phyloP scores from a whole-genome alignment of 2,888 invertebrate genomes.

The Xanthorhoe spadicearia region DNA sequence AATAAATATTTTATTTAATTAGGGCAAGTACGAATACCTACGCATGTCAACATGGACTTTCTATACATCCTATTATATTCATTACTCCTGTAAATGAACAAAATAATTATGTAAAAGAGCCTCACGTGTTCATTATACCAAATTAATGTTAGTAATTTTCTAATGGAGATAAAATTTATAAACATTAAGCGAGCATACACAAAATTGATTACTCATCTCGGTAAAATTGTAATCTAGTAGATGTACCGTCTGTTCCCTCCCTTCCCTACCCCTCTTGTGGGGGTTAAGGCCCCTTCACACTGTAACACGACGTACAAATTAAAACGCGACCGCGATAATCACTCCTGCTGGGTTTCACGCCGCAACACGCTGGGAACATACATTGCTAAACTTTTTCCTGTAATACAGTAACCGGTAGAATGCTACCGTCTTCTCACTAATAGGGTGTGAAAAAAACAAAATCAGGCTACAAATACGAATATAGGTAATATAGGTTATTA shows the following conservation, averaged over 20 bases:
- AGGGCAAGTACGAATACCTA: too few species aligned
- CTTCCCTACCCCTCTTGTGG: too few species aligned
- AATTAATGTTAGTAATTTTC: slow-evolving; percentile 33
- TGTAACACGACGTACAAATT: slow-evolving; percentile 77
- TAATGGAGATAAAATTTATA: slow-evolving; percentile 41
- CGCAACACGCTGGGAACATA: slow-evolving; percentile 54
- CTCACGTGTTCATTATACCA: slow-evolving; percentile 28
- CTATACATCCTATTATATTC: background rate
- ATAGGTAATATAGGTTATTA: too few species aligned
- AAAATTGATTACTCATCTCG: slow-evolving; percentile 40
- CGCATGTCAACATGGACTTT: background rate
- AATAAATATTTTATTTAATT: too few species aligned
- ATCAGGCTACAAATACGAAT: too few species aligned
- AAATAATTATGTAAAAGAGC: slow-evolving; percentile 22
- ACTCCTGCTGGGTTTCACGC: slow-evolving; percentile 56
- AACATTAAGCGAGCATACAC: slow-evolving; percentile 35
- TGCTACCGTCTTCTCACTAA: background rate
- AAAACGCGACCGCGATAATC: slow-evolving; percentile 76
- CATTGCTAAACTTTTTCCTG: slow-evolving; percentile 32
- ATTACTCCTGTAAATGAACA: slow-evolving; percentile 4
- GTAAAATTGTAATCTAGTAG: slow-evolving; percentile 45
- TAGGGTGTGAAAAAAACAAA: too few species aligned
- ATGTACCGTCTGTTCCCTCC: slow-evolving; percentile 36
- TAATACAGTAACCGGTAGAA: background rate
- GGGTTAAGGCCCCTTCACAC: slow-evolving; percentile 53